Conservation (phyloP, 2,113 vertebrate species). For the Ceyx margarethae region DNA sequence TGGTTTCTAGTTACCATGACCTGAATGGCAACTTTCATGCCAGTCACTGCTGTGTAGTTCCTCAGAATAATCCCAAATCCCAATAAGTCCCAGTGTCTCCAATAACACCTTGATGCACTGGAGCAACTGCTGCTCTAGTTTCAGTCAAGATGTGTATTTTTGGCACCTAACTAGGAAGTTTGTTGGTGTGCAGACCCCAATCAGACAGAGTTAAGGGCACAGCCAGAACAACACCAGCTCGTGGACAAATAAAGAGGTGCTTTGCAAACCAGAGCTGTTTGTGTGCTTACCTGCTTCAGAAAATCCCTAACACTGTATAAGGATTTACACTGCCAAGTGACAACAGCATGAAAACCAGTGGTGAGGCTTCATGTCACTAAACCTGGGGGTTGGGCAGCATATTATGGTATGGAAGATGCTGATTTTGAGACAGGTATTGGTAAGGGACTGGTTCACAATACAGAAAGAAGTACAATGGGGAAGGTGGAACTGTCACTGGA, state of each 20-base stretch:
- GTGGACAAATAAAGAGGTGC: too few relatives aligned
- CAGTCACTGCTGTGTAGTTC: slow-evolving; percentile 9
- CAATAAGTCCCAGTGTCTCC: neutral
- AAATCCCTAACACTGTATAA: neutral
- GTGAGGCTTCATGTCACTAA: neutral
- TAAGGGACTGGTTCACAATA: neutral
- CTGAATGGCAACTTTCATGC: slow-evolving; percentile 20
- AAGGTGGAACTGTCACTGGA: neutral
- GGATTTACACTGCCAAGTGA: neutral
- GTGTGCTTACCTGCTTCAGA: too few relatives aligned
- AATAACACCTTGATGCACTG: slow-evolving; percentile 67
- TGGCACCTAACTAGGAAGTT: neutral
- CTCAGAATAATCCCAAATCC: slow-evolving; percentile 37
- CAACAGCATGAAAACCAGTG: neutral
- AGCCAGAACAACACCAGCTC: neutral
- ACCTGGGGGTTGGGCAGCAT: neutral
- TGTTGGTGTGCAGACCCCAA: neutral
- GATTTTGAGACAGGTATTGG: neutral
- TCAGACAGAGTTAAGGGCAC: neutral
- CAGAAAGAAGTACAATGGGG: neutral
- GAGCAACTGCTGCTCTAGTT: slow-evolving; percentile 60
- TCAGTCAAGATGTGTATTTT: slow-evolving; percentile 34
- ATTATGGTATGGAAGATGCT: neutral
- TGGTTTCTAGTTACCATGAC: neutral
- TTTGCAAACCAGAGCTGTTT: neutral